Conservation (phyloP, 2,113 vertebrate genomes). For the Vombatus ursinus region DNA sequence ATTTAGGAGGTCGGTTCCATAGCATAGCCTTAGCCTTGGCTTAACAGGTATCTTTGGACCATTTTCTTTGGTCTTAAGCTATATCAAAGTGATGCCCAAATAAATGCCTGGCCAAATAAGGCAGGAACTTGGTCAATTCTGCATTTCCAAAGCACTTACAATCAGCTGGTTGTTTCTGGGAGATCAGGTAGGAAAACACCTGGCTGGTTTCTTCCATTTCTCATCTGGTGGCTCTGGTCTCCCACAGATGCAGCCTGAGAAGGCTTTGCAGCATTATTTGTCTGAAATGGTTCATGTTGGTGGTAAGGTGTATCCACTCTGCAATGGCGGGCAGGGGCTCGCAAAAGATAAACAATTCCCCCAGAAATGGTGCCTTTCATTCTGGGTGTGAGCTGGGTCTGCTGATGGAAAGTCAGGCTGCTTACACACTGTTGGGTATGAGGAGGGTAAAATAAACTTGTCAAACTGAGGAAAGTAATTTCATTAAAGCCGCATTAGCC, state of each 20-base stretch:
- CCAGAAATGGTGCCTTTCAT: background rate
- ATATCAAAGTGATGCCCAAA: background rate
- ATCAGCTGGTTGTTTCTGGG: background rate
- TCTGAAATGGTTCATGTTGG: background rate
- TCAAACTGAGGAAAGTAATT: slow-evolving; percentile 20
- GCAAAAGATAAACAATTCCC: background rate
- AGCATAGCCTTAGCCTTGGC: background rate
- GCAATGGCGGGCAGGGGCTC: slow-evolving; percentile 2
- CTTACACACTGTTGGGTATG: slow-evolving; percentile 54
- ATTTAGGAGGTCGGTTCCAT: background rate
- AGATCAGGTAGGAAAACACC: background rate
- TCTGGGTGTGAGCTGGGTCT: background rate
- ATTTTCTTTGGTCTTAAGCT: background rate
- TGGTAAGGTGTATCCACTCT: slow-evolving; percentile 9
- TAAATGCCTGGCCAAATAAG: background rate
- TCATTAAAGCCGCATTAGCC: background rate
- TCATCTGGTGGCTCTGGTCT: background rate
- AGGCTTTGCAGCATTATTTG: background rate
- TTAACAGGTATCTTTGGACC: background rate
- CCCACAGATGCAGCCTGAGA: background rate
- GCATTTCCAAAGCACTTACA: background rate
- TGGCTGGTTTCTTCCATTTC: background rate
- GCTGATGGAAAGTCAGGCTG: slow-evolving; percentile 3
- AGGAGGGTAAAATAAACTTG: slow-evolving; percentile 22
- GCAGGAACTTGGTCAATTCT: background rate